Evolutionary conservation across 2,797 vertebrate species (phyloP).

Genomic region (Craterocephalus amniculus): DNA sequence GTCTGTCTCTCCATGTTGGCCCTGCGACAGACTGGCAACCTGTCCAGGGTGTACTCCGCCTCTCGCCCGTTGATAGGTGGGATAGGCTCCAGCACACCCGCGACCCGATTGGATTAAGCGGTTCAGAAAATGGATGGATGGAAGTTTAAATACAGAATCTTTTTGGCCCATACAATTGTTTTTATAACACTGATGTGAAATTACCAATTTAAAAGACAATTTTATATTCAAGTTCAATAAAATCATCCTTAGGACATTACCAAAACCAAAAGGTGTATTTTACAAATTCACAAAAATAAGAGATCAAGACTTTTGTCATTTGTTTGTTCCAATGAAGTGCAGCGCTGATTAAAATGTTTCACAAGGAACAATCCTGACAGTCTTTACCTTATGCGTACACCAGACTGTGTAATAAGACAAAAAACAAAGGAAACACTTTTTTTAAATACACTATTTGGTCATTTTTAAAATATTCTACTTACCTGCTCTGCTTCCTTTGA

Average conservation of each 20-base stretch:
- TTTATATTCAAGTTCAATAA: too few relatives aligned
- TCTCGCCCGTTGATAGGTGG: too few relatives aligned
- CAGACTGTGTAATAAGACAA: not conserved
- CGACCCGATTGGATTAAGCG: too few relatives aligned
- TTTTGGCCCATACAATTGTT: not conserved
- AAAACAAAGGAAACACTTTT: not conserved
- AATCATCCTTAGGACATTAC: not conserved
- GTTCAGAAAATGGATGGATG: too few relatives aligned
- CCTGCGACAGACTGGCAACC: too few relatives aligned
- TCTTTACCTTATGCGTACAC: not conserved
- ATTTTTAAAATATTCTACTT: slow-evolving; percentile 47
- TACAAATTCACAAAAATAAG: not conserved
- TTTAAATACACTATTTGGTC: not conserved
- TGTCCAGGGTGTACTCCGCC: too few relatives aligned
- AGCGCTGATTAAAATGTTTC: not conserved
- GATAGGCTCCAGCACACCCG: too few relatives aligned
- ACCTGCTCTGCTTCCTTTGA: slow-evolving; percentile 68
- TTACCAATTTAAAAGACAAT: too few relatives aligned
- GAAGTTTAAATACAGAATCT: not conserved
- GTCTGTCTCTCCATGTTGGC: too few relatives aligned
- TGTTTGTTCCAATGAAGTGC: not conserved
- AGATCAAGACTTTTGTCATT: not conserved
- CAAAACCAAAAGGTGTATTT: not conserved
- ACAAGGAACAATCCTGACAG: not conserved
- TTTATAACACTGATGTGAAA: not conserved